phyloP scores from a whole-genome alignment of 1,140 invertebrate species.

The Drosophila parabipectinata region DNA sequence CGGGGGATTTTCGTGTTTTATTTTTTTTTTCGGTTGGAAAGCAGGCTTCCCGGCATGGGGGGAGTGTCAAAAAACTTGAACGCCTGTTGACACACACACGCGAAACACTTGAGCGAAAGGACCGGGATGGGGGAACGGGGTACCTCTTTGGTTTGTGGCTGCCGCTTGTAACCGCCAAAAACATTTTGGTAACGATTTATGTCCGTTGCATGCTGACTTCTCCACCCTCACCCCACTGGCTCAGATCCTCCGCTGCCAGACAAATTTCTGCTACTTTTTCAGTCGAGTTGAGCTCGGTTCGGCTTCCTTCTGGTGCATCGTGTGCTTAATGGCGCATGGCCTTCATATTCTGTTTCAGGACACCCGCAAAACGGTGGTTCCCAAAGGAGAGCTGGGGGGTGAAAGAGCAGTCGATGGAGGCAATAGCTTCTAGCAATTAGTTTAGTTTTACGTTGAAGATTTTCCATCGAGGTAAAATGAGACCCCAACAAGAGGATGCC shows the following conservation, averaged over 20 bases:
- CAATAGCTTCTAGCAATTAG: constrained; percentile 69
- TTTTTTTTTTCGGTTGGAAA: neutral
- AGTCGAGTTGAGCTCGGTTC: constrained; percentile 15
- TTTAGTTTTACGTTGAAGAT: constrained; percentile 52
- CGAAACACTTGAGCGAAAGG: constrained; percentile 47
- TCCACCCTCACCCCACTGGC: neutral
- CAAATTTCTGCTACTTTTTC: constrained; percentile 74
- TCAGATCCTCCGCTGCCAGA: constrained; percentile 30
- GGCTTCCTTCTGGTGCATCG: constrained; percentile 22
- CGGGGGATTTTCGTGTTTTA: neutral
- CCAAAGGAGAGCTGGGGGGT: neutral
- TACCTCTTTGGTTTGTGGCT: constrained; percentile 34
- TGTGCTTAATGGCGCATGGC: constrained; percentile 59
- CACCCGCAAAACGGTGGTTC: constrained; percentile 4
- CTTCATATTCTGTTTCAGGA: constrained; percentile 54
- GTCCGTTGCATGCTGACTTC: constrained; percentile 69
- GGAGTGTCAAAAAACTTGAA: constrained; percentile 71
- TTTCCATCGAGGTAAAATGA: constrained; percentile 45
- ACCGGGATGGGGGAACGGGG: neutral
- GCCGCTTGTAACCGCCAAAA: constrained; percentile 76
- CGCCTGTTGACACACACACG: constrained; percentile 71
- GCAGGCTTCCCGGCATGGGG: neutral
- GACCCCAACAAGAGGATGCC: constrained; percentile 15
- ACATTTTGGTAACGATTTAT: constrained; percentile 81
- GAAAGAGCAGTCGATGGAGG: constrained; percentile 33